Base-by-base conservation (phyloP, 2,888 invertebrate species). In the Anagyrus pseudococci region DNA sequence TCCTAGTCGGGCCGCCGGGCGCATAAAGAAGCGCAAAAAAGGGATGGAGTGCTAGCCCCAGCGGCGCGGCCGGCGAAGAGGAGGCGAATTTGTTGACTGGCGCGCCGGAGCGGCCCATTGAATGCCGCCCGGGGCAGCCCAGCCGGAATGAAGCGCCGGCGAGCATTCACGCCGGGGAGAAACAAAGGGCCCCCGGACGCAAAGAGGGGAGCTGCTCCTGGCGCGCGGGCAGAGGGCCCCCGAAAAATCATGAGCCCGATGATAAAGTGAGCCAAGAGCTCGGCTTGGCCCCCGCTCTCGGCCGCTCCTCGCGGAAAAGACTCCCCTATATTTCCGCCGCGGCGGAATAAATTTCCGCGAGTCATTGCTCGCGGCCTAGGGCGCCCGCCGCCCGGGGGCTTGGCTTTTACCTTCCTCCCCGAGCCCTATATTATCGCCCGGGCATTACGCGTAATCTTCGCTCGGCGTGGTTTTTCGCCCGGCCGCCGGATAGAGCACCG, bases 371-470 rank as follows among this genome's bases (percentile, higher is more conserved):
- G 13, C 15, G 13, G 4, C 8, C 33, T 37, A 10, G 2, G 33
- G 33, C 20, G 15, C 33, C 33, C 8, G 33, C 33, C 2, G 33
- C 10, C 13, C 33, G 13, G 33, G 15, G n/a, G 15, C 23, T 13
- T 19, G 33, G 50, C 20, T 44, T 33, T 17, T 22, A 23, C 26
- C 17, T 17, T 7, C 15, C 19, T 40, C 13, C 25, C n/a, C 1
- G 2, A 2, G 25, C 26, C 2, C 17, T 49, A 49, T 49, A 49
- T 49, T 33, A 49, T 49, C 29, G 13, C 13, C 17, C n/a, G n/a
- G 33, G 25, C 40, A 48, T 48, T 56, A 48, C 56, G 33, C 48
- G 56, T 56, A 56, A 56, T 56, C 56, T 48, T 40, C 40, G 26
- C 41, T n/a, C 22, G 4, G 4, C 33, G 33, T 15, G 3, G 15